Base-by-base conservation (phyloP, 2,113 vertebrate species). In the Holacanthus passer region DNA sequence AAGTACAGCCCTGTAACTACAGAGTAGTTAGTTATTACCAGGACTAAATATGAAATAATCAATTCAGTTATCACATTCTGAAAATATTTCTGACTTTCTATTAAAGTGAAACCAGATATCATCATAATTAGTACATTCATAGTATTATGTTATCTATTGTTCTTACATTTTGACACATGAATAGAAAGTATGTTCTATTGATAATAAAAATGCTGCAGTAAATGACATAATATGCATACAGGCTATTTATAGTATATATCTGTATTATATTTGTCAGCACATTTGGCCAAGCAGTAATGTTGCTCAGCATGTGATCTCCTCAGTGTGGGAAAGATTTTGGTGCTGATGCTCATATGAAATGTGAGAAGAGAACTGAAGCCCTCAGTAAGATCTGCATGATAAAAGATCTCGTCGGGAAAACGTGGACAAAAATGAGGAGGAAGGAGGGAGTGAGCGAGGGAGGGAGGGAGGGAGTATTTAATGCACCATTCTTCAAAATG, bases 351-450 rank as follows among this genome's bases (percentile, higher is more conserved):
- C n/a, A 73, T 69, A 45, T 53, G 53, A 79, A 66, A 66, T 67
- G 75, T 82, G 59, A 84, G 41, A 84, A 65, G 3, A 37, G 24
- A 62, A 59, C 5, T 52, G 32, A 77, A 35, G 43, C 24, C 32
- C 32, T 31, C 7, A 3, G 7, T 3, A 11, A 35, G 60, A 76
- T 83, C 47, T 83, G 81, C 66, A 83, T 80, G n/a, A 81, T 58
- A 68, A 87, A 83, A 79, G 60, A 55, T 77, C 32, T 79, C 59
- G 19, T 47, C 32, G 58, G 56, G 31, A 52, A 43, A 73, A 73
- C 22, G 37, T 63, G 43, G 20, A 79, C 58, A 66, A 39, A 53
- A 59, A 32, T 12, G 53, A 32, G n/a, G 14, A 59, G 41, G 69
- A 35, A 10, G 47, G 31, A 48, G 41, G n/a, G 47, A 52, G 59